Conservation (phyloP, 2,888 invertebrate genomes). For the Trichogramma dendrolimi region DNA sequence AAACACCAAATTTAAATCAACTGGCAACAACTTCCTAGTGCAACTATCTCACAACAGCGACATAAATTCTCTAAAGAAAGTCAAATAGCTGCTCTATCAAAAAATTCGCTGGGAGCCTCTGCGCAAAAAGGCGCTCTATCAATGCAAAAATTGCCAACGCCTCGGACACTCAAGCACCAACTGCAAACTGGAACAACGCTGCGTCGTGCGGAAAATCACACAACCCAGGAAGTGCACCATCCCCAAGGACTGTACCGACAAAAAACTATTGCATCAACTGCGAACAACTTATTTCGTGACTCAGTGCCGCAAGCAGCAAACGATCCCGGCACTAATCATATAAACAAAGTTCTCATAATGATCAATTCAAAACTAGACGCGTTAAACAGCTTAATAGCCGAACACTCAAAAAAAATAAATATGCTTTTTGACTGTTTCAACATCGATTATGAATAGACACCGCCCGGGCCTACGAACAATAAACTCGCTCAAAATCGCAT, state of each 20-base stretch:
- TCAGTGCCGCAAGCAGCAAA: too few species aligned
- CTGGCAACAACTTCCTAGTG: background rate
- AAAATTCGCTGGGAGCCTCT: background rate
- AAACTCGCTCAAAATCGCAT: background rate
- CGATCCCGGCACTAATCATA: too few species aligned
- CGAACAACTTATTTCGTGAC: background rate
- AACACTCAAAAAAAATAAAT: too few species aligned
- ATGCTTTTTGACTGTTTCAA: too few species aligned
- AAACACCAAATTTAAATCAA: background rate
- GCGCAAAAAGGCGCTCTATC: background rate
- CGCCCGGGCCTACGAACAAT: background rate
- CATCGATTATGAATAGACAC: background rate
- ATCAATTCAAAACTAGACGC: too few species aligned
- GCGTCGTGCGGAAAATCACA: background rate
- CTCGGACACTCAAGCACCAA: background rate
- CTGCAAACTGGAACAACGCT: background rate
- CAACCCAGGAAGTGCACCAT: background rate
- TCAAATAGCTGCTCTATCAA: background rate
- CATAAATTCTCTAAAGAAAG: background rate
- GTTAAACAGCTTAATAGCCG: too few species aligned
- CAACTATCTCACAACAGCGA: background rate
- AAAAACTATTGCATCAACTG: background rate
- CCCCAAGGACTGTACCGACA: background rate
- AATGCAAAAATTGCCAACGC: conserved; percentile 1
- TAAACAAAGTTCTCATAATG: too few species aligned